phyloP scores from a whole-genome alignment of 2,797 vertebrate species.

The Myotis myotis region DNA sequence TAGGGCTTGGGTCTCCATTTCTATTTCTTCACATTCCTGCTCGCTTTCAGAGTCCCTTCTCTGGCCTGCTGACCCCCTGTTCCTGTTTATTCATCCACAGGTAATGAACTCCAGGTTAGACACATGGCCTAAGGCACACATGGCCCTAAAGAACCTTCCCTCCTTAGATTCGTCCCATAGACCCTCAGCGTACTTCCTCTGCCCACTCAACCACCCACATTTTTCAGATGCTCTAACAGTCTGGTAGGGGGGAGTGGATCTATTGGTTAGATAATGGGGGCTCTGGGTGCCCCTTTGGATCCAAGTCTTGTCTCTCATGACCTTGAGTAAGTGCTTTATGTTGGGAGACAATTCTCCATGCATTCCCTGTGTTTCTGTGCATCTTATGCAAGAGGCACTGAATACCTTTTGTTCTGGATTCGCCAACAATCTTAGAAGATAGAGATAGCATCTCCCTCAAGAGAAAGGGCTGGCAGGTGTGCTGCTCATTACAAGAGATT shows the following conservation, averaged over 20 bases:
- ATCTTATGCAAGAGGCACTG: accelerated
- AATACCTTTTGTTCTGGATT: not conserved
- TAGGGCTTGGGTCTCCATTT: not conserved
- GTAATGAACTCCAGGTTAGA: not conserved
- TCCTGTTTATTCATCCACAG: not conserved
- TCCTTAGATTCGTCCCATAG: accelerated
- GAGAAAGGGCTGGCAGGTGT: not conserved
- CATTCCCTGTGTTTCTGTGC: not conserved
- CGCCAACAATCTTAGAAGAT: not conserved
- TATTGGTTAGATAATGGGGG: not conserved
- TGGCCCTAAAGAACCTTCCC: not conserved
- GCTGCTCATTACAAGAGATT: not conserved
- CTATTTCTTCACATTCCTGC: not conserved
- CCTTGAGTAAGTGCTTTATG: not conserved
- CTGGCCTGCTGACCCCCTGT: not conserved
- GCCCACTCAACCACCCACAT: accelerated
- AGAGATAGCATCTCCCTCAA: not conserved
- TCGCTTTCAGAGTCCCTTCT: not conserved
- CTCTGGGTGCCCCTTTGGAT: not conserved
- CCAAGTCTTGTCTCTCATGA: accelerated
- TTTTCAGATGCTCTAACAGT: not conserved
- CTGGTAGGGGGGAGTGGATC: no score
- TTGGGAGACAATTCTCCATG: not conserved
- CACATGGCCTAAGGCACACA: accelerated
- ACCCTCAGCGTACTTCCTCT: no score